Evolutionary conservation across 1,140 invertebrate species (phyloP), one percentile per base, ranked within the genome.

Genomic region (Galleria mellonella): DNA sequence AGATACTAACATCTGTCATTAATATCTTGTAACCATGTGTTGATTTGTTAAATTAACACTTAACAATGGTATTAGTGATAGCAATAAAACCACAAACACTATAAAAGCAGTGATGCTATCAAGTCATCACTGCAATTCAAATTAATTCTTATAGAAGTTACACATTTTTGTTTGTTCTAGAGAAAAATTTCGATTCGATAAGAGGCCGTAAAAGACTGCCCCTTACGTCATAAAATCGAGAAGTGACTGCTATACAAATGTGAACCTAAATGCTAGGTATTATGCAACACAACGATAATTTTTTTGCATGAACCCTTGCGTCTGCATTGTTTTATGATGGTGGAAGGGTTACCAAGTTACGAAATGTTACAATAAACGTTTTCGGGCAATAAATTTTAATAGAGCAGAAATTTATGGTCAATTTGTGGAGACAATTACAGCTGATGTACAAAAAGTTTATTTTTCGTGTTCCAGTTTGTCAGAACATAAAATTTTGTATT

Each of bases 381-480:
- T 72, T 72, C 65, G 70, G 62, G 55, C 53, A 70, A 73, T 78
- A 78, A 76, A 72, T 77, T 77, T 81, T 81, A 77, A 81, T 74
- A 76, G 69, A 67, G 55, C 62, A 70, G 63, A 72, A 72, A 74
- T 82, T 79, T 79, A 79, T 70, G 62, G 54, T 61, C 72, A 62
- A 67, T 75, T 73, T 66, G 72, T 60, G 67, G 68, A 52, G 72
- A 79, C 72, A 70, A 76, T 83, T 79, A 79, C 68, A 75, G 58
- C 69, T 70, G 67, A 76, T 73, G 72, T 71, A 74, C 66, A 72
- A 76, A 77, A 74, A 72, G 59, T 51, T 54, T 51, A 51, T 54
- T 69, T 66, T 72, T 59, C 56, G 45, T 72, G 63, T 52, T 58
- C 65, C 58, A 72, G 67, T 75, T 73, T 55, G 44, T 59, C 43